Base-by-base conservation (phyloP, 2,113 vertebrate species). In the Grallaria varia region DNA sequence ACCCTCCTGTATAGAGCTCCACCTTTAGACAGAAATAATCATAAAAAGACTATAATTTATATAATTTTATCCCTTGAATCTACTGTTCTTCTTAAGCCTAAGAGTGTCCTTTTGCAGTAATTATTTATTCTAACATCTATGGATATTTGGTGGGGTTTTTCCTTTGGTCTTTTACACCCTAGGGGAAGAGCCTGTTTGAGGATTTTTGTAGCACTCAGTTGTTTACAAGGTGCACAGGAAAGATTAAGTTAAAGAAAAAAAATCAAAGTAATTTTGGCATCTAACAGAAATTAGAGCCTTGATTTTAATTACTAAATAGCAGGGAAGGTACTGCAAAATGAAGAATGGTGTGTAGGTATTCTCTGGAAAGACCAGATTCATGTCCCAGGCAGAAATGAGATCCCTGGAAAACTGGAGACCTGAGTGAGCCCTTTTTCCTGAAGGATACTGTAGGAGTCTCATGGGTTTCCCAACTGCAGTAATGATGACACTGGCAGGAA, bases 61-160 rank as follows among this genome's bases (percentile, higher is more conserved):
- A 35, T 89, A 64, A 90, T 78, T 94, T 93, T 96, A 77, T 72
- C 37, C 64, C 60, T 93, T 87, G 60, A 87, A 95, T 81, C 58
- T 68, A 22, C 44, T 49, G 28, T 72, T 82, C 20, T 49, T 74
- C 47, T 44, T 81, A 86, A 92, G 59, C 52, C 31, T 74, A 62
- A 77, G 69, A 4, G 3, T 80, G 84, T 79, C 30, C 6, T 91
- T 88, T 71, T 94, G 22, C 55, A 66, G 42, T 74, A 96, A 95
- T 83, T 94, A 63, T 30, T 91, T 47, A 47, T 87, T 89, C 44
- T 82, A 30, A 90, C 68, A 53, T 21, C 27, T 73, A 72, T 62
- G 52, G 72, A 24, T 81, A 44, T 83, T 76, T 72, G 59, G 55
- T 74, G 40, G 19, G 4, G 0, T 68, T 85, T 77, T 84, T 35